A percentile compares a stretch with the other conserved stretches of the same genome.
Conservation (phyloP, 2,888 invertebrate genomes). For the Cerceris rybyensis region DNA sequence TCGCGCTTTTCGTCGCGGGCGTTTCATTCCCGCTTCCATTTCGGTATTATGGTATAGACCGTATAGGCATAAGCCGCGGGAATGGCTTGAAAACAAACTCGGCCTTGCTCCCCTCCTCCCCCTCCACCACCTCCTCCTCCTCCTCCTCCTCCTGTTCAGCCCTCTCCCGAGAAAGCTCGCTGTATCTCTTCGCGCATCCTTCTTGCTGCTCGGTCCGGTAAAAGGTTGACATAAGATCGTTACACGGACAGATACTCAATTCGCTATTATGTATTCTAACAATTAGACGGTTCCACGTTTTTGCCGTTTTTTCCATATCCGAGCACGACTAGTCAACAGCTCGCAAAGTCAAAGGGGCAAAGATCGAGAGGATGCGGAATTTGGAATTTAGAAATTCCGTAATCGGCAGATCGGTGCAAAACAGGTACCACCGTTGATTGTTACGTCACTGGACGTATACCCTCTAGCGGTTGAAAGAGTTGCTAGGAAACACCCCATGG, state of each 20-base stretch:
- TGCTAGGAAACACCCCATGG: constrained; percentile 80
- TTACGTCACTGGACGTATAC: constrained; percentile 73
- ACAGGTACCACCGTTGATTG: constrained; percentile 48
- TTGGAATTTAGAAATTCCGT: no score
- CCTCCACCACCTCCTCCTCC: constrained; percentile 32
- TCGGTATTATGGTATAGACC: constrained; percentile 50
- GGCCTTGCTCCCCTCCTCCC: constrained; percentile 40
- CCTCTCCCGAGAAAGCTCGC: constrained; percentile 9
- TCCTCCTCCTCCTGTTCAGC: constrained; percentile 5
- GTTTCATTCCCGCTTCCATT: no score
- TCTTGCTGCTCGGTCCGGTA: constrained; percentile 29
- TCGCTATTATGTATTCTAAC: no score
- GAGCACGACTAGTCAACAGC: no score
- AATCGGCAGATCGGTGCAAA: constrained; percentile 1
- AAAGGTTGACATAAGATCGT: constrained; percentile 62
- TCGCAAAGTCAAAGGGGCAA: no score
- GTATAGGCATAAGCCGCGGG: constrained; percentile 44
- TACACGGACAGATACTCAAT: constrained; percentile 69
- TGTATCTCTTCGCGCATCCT: not conserved
- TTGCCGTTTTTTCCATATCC: no score
- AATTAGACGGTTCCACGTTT: constrained; percentile 36
- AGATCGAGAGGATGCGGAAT: no score
- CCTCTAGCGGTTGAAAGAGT: constrained; percentile 77
- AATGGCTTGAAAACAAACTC: constrained; percentile 62
- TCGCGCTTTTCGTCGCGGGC: no score